phyloP scores from a whole-genome alignment of 2,888 invertebrate genomes.

The Heliconius hortense region DNA sequence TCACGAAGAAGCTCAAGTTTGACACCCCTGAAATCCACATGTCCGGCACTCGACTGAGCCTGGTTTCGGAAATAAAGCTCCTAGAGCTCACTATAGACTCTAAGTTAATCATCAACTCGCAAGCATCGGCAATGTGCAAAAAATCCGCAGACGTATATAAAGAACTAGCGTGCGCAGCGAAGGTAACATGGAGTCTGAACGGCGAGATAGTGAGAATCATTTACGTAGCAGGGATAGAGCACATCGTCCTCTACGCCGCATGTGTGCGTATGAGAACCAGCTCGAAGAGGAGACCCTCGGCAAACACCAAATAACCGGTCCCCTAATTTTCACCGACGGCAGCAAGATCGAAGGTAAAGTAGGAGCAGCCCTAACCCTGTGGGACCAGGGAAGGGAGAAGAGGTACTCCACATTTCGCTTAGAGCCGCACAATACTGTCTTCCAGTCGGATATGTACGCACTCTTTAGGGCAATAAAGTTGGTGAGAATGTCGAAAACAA shows the following conservation, averaged over 20 bases:
- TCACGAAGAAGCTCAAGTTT: no score
- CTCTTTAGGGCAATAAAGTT: neutral
- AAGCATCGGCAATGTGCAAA: constrained; percentile 17
- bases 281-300: neutral
- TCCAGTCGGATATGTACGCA: neutral
- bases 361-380: neutral
- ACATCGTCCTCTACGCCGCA: no score
- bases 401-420: no score
- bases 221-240: no score
- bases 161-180: constrained; percentile 15
- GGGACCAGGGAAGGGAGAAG: neutral
- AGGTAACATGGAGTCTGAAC: constrained; percentile 32
- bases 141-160: constrained; percentile 34
- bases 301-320: neutral
- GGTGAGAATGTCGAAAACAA: neutral
- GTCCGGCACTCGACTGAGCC: neutral
- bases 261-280: neutral
- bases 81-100: constrained; percentile 27
- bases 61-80: constrained; percentile 19
- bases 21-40: no score
- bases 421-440: neutral
- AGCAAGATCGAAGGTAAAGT: neutral
- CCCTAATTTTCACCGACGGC: neutral
- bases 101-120: constrained; percentile 24
- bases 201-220: neutral